These are phyloP conservation scores for Rhopilema esculentum DNA, from an alignment of 30 jellyfish, hydroid and myxozoan species.

Conservation along the genomic window DNA sequence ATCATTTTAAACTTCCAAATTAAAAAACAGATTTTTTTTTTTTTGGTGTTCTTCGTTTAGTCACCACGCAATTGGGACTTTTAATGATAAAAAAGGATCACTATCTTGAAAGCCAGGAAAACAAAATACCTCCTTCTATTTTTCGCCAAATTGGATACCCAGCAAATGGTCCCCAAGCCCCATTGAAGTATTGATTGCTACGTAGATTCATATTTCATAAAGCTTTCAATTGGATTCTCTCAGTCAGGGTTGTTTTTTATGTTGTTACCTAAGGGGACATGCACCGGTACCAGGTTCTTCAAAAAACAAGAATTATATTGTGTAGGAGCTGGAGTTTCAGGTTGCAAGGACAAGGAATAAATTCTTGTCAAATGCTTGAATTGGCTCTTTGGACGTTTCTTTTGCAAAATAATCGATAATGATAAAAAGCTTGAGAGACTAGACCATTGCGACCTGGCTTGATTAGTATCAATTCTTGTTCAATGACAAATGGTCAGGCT, in stretches of 20 bases:
- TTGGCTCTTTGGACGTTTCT: background rate
- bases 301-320: background rate
- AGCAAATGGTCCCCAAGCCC: slow-evolving; percentile 9
- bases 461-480: background rate
- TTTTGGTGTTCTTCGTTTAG: too few relatives aligned
- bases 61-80: too few relatives aligned
- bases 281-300: background rate
- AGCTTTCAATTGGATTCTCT: background rate
- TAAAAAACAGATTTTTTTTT: too few relatives aligned
- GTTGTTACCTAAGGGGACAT: background rate
- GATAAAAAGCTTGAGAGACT: background rate
- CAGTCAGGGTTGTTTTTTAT: background rate
- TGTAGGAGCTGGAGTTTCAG: background rate
- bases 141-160: slow-evolving; percentile 15
- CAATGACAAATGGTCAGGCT: background rate
- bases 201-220: slow-evolving; percentile 18
- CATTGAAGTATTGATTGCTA: slow-evolving; percentile 1
- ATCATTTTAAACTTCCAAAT: too few relatives aligned
- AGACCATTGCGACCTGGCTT: slow-evolving; percentile 4
- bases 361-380: background rate
- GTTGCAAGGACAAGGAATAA: background rate
- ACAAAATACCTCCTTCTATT: slow-evolving; percentile 17
- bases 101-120: background rate
- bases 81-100: too few relatives aligned
- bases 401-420: background rate